Conservation (phyloP, 2,888 invertebrate species). For the Calliphora vomitoria region DNA sequence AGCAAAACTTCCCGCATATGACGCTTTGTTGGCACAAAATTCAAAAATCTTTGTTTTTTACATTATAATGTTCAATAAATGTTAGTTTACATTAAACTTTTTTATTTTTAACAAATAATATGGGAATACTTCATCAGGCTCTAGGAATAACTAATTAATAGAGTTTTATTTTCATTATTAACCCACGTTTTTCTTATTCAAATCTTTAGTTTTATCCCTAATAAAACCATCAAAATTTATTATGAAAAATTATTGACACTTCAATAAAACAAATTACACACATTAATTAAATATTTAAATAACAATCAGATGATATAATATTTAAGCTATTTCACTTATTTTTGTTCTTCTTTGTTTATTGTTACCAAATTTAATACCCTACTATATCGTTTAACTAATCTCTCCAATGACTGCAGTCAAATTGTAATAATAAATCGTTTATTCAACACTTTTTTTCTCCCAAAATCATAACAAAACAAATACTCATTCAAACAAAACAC, state of each 20-base stretch:
- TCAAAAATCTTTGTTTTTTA: too few species aligned
- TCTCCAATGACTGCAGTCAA: neutral
- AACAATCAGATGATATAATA: constrained; percentile 12
- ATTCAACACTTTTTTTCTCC: constrained; percentile 40
- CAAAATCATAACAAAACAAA: constrained; percentile 23
- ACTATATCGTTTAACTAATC: constrained; percentile 23
- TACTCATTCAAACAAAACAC: neutral
- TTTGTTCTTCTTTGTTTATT: neutral
- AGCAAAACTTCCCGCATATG: too few species aligned
- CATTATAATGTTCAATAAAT: too few species aligned
- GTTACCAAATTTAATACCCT: constrained; percentile 36
- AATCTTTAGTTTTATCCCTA: neutral
- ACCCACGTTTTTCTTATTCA: too few species aligned
- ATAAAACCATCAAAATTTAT: constrained; percentile 4
- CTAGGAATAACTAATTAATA: too few species aligned
- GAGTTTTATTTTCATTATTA: too few species aligned
- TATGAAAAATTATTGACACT: constrained; percentile 18
- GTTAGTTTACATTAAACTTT: too few species aligned
- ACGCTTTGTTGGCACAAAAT: too few species aligned
- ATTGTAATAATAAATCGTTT: constrained; percentile 41
- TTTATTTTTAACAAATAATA: too few species aligned
- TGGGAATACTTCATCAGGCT: too few species aligned
- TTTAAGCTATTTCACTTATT: neutral
- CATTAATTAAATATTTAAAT: constrained; percentile 43
- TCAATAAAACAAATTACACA: neutral